A percentile compares a stretch with the other conserved stretches of the same genome.
Evolutionary conservation across 1,140 invertebrate genomes (phyloP).

Genomic region (Drosophila paulistorum): DNA sequence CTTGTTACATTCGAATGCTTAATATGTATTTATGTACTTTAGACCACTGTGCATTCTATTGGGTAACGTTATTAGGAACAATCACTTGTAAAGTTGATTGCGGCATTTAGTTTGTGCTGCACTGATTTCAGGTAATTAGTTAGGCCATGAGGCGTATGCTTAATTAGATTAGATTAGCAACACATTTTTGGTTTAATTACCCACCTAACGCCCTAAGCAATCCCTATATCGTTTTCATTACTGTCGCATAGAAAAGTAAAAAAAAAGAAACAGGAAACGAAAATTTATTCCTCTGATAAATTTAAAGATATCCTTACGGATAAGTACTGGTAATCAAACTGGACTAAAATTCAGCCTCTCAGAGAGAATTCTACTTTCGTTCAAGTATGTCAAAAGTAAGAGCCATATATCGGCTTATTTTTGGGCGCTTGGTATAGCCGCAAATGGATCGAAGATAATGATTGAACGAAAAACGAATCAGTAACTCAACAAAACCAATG

Average conservation of each 20-base stretch:
- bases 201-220: background rate
- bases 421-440: too few species aligned
- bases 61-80: conserved; percentile 25
- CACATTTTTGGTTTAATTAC: conserved; percentile 1
- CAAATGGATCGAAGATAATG: too few species aligned
- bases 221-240: background rate
- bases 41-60: conserved; percentile 33
- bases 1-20: too few species aligned
- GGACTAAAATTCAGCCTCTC: too few species aligned
- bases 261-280: background rate
- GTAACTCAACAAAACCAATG: background rate
- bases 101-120: conserved; percentile 28
- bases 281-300: background rate
- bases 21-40: conserved; percentile 9
- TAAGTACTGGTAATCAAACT: too few species aligned
- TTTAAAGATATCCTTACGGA: too few species aligned
- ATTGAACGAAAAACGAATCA: too few species aligned
- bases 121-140: conserved; percentile 57
- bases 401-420: too few species aligned
- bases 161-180: conserved; percentile 19
- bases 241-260: background rate
- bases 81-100: conserved; percentile 49
- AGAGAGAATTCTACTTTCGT: too few species aligned
- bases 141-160: conserved; percentile 50
- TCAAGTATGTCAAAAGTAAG: too few species aligned